Evolutionary conservation across 2,888 invertebrate genomes (phyloP).

Genomic region (Chalcosyrphus nemorum): DNA sequence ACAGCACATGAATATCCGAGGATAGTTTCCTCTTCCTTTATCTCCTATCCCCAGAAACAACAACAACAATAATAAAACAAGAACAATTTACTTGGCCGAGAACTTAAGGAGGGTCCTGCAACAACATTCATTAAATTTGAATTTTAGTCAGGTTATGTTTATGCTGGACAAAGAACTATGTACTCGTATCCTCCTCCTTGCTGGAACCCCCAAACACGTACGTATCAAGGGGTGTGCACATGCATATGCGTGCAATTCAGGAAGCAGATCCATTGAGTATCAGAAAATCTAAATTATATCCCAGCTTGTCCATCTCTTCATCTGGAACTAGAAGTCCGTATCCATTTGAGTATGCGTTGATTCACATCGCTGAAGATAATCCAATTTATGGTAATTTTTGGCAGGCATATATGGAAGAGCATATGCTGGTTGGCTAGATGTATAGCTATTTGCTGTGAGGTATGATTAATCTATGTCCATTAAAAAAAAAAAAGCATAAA

Average conservation of each 20-base stretch:
- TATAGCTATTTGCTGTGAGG: neutral
- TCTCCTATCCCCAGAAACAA: neutral
- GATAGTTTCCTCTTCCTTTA: neutral
- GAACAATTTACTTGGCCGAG: neutral
- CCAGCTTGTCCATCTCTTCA: neutral
- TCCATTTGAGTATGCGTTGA: neutral
- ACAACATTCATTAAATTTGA: conserved; percentile 20
- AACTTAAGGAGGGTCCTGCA: neutral
- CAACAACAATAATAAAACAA: neutral
- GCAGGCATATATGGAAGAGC: neutral
- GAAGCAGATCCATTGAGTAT: neutral
- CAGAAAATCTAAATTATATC: neutral
- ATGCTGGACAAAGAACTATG: conserved; percentile 2
- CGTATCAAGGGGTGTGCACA: neutral
- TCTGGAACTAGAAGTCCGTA: neutral
- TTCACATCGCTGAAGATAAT: conserved; percentile 9
- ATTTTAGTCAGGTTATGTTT: conserved; percentile 10
- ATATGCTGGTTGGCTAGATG: neutral
- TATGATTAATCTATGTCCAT: neutral
- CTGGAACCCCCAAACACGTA: too few species aligned
- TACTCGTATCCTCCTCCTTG: too few species aligned
- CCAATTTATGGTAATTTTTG: conserved; percentile 17
- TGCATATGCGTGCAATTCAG: neutral
- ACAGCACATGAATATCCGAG: neutral
- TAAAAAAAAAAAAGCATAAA: neutral